Base-by-base conservation (phyloP, 2,113 vertebrate species). In the Bos taurus region DNA sequence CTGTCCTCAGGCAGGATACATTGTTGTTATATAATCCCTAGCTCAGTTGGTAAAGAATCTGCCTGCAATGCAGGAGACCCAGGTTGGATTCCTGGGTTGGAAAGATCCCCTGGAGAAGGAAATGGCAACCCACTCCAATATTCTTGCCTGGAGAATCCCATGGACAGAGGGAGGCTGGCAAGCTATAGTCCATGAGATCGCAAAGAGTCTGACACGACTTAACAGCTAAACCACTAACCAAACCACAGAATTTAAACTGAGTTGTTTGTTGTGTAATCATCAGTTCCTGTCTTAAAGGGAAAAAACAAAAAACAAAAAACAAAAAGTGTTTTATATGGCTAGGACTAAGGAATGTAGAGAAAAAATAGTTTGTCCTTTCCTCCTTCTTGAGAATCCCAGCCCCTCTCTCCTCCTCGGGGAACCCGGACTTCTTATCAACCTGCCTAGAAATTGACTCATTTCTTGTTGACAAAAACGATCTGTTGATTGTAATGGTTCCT, bases 391-490 rank as follows among this genome's bases (percentile, higher is more conserved):
- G 67, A 40, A 71, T n/a, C n/a, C 67, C 67, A 71, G 67, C 5
- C 67, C 9, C 67, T 71, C 19, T 71, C n/a, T 23, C n/a, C 21
- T 40, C 11, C 36, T 74, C 2, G 0, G 21, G 36, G 10, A 74
- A 40, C 21, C 5, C 1, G 0, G 67, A 13, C n/a, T 40, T 40
- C n/a, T 40, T 74, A 40, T 74, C 36, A 40, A 74, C 36, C 36
- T 74, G 67, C 67, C 67, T 74, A 74, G 67, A 2, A 74, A 74
- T 6, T 74, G n/a, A 74, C 36, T 40, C 10, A 40, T 74, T 74
- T 74, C 23, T 26, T 77, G 23, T 43, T 43, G 71, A 26, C 6
- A 77, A 43, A 43, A 77, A 43, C 26, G 12, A 13, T 6, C 36
- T 77, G 2, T 43, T 77, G 12, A 43, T 26, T 43, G 23, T 43